A percentile compares a stretch with the other conserved stretches of the same genome.
Conservation (phyloP, 2,113 vertebrate genomes). For the Neoarius graeffei region DNA sequence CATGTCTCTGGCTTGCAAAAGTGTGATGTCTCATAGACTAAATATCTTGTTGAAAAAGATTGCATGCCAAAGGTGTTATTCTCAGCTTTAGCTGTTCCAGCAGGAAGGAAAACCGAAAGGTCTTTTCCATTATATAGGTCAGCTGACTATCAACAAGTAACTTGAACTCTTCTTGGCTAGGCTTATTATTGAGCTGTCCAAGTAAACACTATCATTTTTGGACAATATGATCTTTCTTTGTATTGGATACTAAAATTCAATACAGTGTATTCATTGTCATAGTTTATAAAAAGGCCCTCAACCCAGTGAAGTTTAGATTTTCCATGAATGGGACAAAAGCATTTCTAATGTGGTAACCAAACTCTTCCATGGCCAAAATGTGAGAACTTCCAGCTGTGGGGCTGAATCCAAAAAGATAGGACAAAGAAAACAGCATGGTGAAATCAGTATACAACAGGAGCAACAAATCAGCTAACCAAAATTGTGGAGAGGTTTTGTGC, state of each 20-base stretch:
- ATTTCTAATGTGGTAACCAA: conserved; percentile 2
- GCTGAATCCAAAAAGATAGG: conserved; percentile 13
- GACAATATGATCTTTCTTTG: conserved; percentile 16
- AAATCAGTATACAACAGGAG: not conserved
- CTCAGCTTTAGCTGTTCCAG: conserved; percentile 22
- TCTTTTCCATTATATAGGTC: conserved; percentile 44
- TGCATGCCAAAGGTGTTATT: conserved; percentile 48
- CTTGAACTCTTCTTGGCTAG: conserved; percentile 35
- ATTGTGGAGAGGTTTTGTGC: not conserved
- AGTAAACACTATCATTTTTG: conserved; percentile 31
- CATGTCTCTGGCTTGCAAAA: conserved; percentile 48
- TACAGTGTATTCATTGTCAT: conserved; percentile 1
- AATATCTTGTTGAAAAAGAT: conserved; percentile 43
- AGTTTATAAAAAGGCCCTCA: not conserved
- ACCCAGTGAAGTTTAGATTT: not conserved
- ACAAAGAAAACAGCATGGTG: conserved; percentile 6
- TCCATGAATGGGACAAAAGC: conserved; percentile 6
- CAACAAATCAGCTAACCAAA: not conserved
- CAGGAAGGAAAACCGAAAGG: conserved; percentile 46
- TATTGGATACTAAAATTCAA: conserved; percentile 9
- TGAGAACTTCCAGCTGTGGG: conserved; percentile 7
- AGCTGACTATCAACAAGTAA: conserved; percentile 41
- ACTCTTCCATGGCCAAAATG: not conserved
- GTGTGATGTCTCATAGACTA: conserved; percentile 51
- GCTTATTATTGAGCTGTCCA: conserved; percentile 1